Evolutionary conservation across 2,113 vertebrate genomes (phyloP).

Genomic region (Megaptera novaeangliae): DNA sequence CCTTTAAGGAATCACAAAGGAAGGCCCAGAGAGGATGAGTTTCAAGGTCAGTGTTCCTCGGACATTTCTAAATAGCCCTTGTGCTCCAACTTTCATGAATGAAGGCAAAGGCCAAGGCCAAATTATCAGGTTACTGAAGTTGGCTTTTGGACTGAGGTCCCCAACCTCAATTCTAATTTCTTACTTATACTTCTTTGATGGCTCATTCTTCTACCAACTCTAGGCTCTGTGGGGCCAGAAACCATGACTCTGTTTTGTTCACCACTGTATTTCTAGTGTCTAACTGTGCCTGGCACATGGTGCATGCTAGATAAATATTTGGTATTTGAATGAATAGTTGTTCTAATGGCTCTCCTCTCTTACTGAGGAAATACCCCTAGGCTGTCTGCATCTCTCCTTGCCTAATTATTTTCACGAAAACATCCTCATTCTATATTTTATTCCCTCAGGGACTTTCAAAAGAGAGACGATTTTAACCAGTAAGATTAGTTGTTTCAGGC

Average conservation of each 20-base stretch:
- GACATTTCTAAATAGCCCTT: not conserved
- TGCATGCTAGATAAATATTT: conserved; percentile 25
- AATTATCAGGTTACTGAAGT: not conserved
- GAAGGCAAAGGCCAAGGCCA: not conserved
- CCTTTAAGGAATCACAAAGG: conserved; percentile 35
- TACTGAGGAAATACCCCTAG: not conserved
- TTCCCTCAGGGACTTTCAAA: not conserved
- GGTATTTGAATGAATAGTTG: conserved; percentile 20
- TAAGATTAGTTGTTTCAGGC: not conserved
- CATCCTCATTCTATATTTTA: conserved; percentile 23
- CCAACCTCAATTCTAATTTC: not conserved
- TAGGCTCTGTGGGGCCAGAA: not conserved
- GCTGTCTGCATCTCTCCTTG: not conserved
- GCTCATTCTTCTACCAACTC: not conserved
- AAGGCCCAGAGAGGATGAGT: not conserved
- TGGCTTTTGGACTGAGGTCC: not conserved
- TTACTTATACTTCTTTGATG: not conserved
- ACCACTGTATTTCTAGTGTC: not conserved
- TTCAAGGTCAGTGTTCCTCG: conserved; percentile 55
- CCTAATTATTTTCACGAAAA: conserved; percentile 25
- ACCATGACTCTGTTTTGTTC: not conserved
- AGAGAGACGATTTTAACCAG: conserved; percentile 23
- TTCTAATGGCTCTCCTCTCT: not conserved
- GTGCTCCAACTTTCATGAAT: not conserved
- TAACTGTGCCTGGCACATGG: not conserved